These are phyloP conservation scores for Acanthiza pusilla DNA, from an alignment of 2,797 vertebrate species.

Conservation along the genomic window DNA sequence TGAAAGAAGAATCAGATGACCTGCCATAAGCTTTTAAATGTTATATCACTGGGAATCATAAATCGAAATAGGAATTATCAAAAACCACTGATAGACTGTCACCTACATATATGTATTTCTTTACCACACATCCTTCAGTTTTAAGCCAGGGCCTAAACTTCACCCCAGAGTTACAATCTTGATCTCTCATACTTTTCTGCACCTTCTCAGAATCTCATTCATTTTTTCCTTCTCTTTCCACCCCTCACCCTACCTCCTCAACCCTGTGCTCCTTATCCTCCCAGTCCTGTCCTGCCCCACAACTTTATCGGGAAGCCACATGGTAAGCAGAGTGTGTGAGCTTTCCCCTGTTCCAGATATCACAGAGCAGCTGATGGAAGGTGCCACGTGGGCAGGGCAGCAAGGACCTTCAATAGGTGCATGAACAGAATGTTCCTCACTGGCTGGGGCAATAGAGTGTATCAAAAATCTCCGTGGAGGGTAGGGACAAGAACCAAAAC, in stretches of 20 bases:
- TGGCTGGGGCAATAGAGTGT: not conserved
- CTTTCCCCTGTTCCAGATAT: not conserved
- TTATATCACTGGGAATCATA: not conserved
- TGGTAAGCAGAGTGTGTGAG: not conserved
- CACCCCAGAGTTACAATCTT: not conserved
- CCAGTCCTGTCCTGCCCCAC: not conserved
- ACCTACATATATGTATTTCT: not conserved
- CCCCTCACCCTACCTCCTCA: not conserved
- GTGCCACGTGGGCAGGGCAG: not conserved
- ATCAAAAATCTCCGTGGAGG: not conserved
- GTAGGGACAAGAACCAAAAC: not conserved
- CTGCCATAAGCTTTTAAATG: not conserved
- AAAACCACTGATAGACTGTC: not conserved
- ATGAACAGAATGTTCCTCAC: not conserved
- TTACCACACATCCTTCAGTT: not conserved
- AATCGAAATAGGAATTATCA: not conserved
- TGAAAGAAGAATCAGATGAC: not conserved
- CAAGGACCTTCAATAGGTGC: not conserved
- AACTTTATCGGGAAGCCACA: not conserved
- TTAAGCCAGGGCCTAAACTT: not conserved
- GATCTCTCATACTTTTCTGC: not conserved
- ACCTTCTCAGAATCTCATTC: not conserved
- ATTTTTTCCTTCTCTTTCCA: not conserved
- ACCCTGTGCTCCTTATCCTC: not conserved
- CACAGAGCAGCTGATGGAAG: not conserved